Base-by-base conservation (phyloP, 1,140 invertebrate species). In the Laodelphax striatellus region DNA sequence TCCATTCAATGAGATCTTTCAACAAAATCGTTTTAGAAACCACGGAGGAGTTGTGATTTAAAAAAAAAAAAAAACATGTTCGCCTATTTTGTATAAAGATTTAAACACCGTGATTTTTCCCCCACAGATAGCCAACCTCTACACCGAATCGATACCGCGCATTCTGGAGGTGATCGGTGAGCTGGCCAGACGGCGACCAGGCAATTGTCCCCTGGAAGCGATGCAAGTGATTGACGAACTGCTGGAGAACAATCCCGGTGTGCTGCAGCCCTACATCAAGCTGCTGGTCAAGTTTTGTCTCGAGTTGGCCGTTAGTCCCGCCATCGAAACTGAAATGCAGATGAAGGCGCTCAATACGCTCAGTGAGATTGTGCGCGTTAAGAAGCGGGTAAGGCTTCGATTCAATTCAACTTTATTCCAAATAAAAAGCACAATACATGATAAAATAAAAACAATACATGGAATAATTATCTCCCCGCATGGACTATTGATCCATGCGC, bases 201-300 rank as follows among this genome's bases (percentile, higher is more conserved):
- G 64, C 22, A 5, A 38, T 5, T 19, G 58, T 43, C 62, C 62
- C 2, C 9, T 62, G 62, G 76, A 83, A 61, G 76, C 80, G 3
- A 79, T 91, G 63, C 86, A 88, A 67, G 72, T 91, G 13, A 76
- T 90, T 58, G 85, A 90, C 69, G 82, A 83, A 63, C 72, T 91
- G 52, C 76, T 83, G 38, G 86, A 90, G 10, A 57, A 59, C 69
- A 81, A 82, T 60, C 76, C 85, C 9, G 66, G 70, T 63, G 77
- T 86, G 44, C 69, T 89, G 61, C 74, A 80, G 2, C 82, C 82
- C 16, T 80, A 86, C 68, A 70, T 90, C 0, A 83, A 82, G 71
- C 64, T 73, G 16, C 70, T 88, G 3, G 69, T 89, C 5, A 78
- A 82, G 22, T 80, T 88, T 66, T 88, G 84, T 70, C 68, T 91